A percentile compares a stretch with the other conserved stretches of the same genome.
phyloP scores from a whole-genome alignment of 2,113 vertebrate species.

The Phycodurus eques region DNA sequence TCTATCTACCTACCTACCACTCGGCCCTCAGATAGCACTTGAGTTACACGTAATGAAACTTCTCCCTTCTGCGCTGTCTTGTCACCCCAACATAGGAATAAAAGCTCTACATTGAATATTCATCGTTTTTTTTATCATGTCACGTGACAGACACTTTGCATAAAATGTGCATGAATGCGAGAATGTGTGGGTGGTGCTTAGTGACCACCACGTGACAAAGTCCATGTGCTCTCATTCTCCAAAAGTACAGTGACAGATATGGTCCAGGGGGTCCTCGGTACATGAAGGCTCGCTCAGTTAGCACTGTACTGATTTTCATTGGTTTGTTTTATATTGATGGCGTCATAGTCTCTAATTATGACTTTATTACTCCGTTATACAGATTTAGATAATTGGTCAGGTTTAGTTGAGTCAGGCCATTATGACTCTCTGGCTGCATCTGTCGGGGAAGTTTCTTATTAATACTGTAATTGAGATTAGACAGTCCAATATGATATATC shows the following conservation, averaged over 20 bases:
- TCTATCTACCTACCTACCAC: no score
- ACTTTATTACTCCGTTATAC: neutral
- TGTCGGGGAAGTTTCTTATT: slow-evolving; percentile 39
- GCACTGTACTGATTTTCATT: neutral
- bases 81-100: slow-evolving; percentile 33
- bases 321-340: neutral
- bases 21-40: no score
- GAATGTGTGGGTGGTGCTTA: neutral
- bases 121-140: slow-evolving; percentile 40
- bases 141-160: slow-evolving; percentile 3
- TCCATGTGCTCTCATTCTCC: neutral
- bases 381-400: neutral
- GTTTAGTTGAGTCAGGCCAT: neutral
- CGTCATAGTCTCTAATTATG: neutral
- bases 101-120: slow-evolving; percentile 64
- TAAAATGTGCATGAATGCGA: neutral
- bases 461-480: neutral
- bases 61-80: neutral
- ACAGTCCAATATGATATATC: neutral
- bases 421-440: slow-evolving; percentile 61
- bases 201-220: neutral
- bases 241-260: neutral
- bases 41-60: no score
- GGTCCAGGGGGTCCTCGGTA: neutral
- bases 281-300: neutral